phyloP scores from a whole-genome alignment of 1,140 invertebrate genomes.

The Drosophila triauraria region DNA sequence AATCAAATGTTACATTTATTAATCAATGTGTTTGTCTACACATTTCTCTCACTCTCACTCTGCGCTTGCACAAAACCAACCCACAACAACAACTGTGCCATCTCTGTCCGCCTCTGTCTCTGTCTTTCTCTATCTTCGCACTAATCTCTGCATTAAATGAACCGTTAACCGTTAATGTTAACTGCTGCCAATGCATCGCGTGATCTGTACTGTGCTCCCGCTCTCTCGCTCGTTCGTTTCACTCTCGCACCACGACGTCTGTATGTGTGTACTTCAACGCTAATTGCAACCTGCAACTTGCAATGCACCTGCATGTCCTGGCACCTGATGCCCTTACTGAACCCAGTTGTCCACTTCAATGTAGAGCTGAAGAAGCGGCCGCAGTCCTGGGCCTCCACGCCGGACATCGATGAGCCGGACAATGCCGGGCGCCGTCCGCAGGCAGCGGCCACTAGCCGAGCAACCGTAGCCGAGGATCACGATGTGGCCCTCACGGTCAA shows the following conservation, averaged over 20 bases:
- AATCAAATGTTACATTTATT: conserved; percentile 21
- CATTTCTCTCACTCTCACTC: conserved; percentile 51
- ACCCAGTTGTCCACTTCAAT: conserved; percentile 87
- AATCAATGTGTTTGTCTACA: conserved; percentile 53
- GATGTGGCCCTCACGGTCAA: conserved; percentile 88
- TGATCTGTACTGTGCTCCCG: conserved; percentile 43
- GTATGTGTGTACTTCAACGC: conserved; percentile 26
- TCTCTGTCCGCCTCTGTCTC: conserved; percentile 38
- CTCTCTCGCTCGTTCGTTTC: conserved; percentile 32
- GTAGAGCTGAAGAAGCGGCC: conserved; percentile 83
- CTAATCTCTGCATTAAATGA: conserved; percentile 49
- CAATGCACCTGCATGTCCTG: conserved; percentile 48
- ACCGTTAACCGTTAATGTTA: conserved; percentile 49
- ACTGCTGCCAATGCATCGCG: conserved; percentile 37
- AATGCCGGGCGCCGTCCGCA: conserved; percentile 18
- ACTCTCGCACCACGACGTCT: conserved; percentile 19
- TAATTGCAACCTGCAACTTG: conserved; percentile 42
- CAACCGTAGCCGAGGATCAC: conserved; percentile 54
- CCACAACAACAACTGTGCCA: conserved; percentile 52
- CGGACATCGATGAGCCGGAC: conserved; percentile 87
- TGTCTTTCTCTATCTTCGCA: conserved; percentile 41
- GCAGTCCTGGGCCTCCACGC: conserved; percentile 90
- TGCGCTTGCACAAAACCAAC: conserved; percentile 66
- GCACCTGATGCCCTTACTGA: conserved; percentile 67
- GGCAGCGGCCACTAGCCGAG: conserved; percentile 17